Base-by-base conservation (phyloP, 1,140 invertebrate genomes). In the Drosophila asahinai region DNA sequence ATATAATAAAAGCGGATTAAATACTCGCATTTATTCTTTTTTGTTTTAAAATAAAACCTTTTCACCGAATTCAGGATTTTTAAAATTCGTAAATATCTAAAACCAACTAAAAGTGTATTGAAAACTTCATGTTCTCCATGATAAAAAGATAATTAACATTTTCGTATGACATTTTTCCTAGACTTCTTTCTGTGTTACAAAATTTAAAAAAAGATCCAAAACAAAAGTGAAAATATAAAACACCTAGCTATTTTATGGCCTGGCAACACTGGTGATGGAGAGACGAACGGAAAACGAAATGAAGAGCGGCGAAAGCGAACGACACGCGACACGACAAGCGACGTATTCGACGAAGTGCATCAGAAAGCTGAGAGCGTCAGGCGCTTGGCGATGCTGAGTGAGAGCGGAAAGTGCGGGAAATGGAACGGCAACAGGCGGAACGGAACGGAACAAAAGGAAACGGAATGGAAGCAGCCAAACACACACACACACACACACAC, bases 381-480 rank as follows among this genome's bases (percentile, higher is more conserved):
- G 30, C 12, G 42, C 19, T 55, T 55, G n/a, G 72, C 27, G 52
- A 66, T 48, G 66, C 49, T 74, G 71, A 62, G 42, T 42, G 43
- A 65, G 61, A 57, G 64, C 66, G 38, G 47, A 65, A 71, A 84
- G 78, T 45, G 57, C 62, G 38, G 43, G 64, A 71, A 84, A 81
- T 48, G 78, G 77, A 86, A 81, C 73, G 72, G 72, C 73, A 86
- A 78, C 71, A 75, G 71, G 60, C 70, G 52, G 70, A 66, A 74
- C 68, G 61, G n/a, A 80, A 80, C 40, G 40, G 48, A 17, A 45
- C 33, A 63, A 30, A 38, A 45, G 22, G 42, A 22, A 66, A 55
- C 17, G 48, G 33, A 30, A 47, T 38, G n/a, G 30, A 48, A 45
- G 67, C 59, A 79, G 25, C 36, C 52, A 47, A 30, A 51, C 47